Base-by-base conservation (phyloP, 2,888 invertebrate genomes). In the Orthosia cruda region DNA sequence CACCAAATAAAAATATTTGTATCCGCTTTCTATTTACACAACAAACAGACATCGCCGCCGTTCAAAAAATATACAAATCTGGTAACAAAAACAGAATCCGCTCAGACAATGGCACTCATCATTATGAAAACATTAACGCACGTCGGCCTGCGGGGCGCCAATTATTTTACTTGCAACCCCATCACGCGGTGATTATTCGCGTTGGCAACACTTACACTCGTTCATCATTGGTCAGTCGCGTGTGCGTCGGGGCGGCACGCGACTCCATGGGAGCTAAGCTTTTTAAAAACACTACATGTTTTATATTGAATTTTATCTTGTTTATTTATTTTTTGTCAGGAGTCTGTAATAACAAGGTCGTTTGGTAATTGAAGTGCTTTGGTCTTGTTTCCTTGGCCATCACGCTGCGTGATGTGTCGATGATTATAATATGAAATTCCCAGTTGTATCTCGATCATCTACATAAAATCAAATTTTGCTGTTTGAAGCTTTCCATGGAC, bases 51-150 rank as follows among this genome's bases (percentile, higher is more conserved):
- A 69, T 88, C 90, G 91, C 20, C 73, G 74, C 83, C 88, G 83
- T 77, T 83, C 81, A 87, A 90, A 91, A 90, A 88, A 85, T 86
- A 86, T 87, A 92, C 91, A 94, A 95, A 95, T 95, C 93, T 87
- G 91, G 92, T 93, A 94, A 95, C 94, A 95, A 94, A 92, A 94
- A 94, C 92, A 91, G 89, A 93, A 93, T 93, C 92, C 91, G 78
- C 74, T 77, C 84, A 91, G 92, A 94, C 94, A 94, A 94, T 92
- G 91, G 90, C 91, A 92, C 93, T 94, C 94, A 93, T 94, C 94
- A 96, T 96, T 96, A 96, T 94, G 92, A 95, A 95, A 96, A 96
- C 95, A 96, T 94, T 94, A 94, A 91, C 94, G 93, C 93, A 92
- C 93, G 94, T 87, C 90, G 87, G 91, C 87, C 96, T 91, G 94